Evolutionary conservation across 2,888 invertebrate genomes (phyloP), one percentile per base, ranked within the genome.

Genomic region (Andrena flavipes): DNA sequence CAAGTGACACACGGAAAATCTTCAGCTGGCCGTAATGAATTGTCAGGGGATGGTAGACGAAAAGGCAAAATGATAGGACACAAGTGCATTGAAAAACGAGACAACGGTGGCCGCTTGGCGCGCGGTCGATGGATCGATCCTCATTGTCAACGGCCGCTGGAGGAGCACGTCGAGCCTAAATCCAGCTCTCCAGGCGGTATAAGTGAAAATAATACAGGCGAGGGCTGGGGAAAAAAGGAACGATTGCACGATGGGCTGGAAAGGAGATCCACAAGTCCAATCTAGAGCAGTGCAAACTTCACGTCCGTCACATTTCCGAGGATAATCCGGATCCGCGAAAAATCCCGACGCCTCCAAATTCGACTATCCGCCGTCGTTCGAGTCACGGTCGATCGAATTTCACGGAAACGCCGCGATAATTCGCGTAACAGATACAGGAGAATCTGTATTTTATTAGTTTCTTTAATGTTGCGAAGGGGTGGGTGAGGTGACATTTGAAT

Each of bases 281-380:
- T 68, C 65, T 42, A 20, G 62, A 78, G 56, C 63, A 48, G 7
- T 62, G 83, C 65, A 65, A 83, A 71, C 76, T 77, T 56, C 72
- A 54, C 48, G 71, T 68, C 84, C 70, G 69, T 70, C 79, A 68
- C 71, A 68, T 80, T 79, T 77, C 59, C 69, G 49, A n/a, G 80
- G 80, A 84, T 84, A 70, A 84, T 84, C 84, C 84, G 84, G 84
- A 76, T 84, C 10, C 76, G 23, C 59, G 76, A 30, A 73, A 73
- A 76, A 84, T 80, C 80, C 30, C 59, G 62, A 42, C 42, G 42
- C 42, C 48, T 73, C 78, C 80, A 65, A 76, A 70, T 84, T 84
- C 67, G 80, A 82, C 73, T 76, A 49, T 63, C 56, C 64, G 54
- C n/a, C 65, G 69, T 60, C 49, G 49, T 62, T 72, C 35, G 23